Base-by-base conservation (phyloP, 2,113 vertebrate species). In the Poeciliopsis retropinna region DNA sequence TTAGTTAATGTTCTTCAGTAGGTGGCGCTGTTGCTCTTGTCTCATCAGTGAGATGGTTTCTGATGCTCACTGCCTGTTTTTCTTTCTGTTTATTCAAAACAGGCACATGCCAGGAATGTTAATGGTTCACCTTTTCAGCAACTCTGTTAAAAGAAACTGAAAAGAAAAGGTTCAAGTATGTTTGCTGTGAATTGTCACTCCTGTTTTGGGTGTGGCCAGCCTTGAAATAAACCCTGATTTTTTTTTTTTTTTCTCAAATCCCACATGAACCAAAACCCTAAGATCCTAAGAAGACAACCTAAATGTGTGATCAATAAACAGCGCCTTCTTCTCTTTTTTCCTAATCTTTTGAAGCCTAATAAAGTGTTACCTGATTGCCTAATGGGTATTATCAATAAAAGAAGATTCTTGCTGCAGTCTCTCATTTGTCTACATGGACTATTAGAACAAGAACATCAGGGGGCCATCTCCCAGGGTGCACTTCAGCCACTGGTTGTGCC, bases 401-500 rank as follows among this genome's bases (percentile, higher is more conserved):
- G 32, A 72, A 67, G 9, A 47, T 14, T 32, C 2, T 29, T 72
- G 57, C 17, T 70, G 28, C 65, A 37, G 51, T 67, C 67, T 39
- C 64, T 72, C 34, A 7, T 47, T 60, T 32, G 70, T 57, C 67
- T 73, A 73, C 72, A 72, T 41, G 70, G 67, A 19, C 63, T 67
- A 32, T 71, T 39, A 67, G 15, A 75, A 41, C 27, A 75, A 60
- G 29, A 65, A 72, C 70, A 80, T 74, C 62, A 67, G n/a, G 32
- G 17, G 64, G 75, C 64, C 75, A 28, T 61, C 82, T 87, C 87
- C 89, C 87, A 86, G 82, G 76, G 75, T 92, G 90, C 73, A 64
- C 84, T 76, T 85, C 80, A 82, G 88, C 84, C 85, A 76, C 91
- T 87, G 92, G 88, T 92, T 85, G 93, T 94, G 93, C 93, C 93